Percentiles rank a stretch among this genome's conserved stretches.
Evolutionary conservation across 2,113 vertebrate genomes (phyloP).

Genomic region (Protobothrops flavoviridis): DNA sequence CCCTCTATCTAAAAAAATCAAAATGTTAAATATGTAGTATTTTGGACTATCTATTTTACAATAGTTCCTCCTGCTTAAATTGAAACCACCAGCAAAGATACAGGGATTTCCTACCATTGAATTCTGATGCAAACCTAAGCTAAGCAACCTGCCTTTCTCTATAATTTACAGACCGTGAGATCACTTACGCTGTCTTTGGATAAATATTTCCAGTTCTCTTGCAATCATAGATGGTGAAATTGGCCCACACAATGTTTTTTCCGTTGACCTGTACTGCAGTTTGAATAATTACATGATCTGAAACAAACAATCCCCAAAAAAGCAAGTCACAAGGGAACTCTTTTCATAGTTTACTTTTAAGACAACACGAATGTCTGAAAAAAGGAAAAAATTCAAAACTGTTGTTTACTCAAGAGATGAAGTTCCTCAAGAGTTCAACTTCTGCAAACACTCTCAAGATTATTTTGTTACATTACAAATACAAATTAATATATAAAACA

Average conservation of each 20-base stretch:
- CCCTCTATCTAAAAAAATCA: neutral
- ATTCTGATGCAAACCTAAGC: neutral
- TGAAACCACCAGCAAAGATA: neutral
- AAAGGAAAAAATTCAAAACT: conserved; percentile 47
- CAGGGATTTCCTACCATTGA: neutral
- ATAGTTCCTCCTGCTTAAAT: fast-evolving
- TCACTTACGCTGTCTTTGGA: conserved; percentile 84
- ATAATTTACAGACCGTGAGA: fast-evolving
- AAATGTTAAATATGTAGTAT: neutral
- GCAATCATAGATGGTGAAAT: conserved; percentile 92
- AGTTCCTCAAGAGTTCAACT: neutral
- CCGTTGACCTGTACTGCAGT: conserved; percentile 85
- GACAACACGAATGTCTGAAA: conserved; percentile 39
- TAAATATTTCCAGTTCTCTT: conserved; percentile 82
- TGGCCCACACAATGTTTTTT: conserved; percentile 83
- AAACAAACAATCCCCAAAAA: conserved; percentile 53
- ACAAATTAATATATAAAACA: neutral
- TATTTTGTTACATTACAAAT: conserved; percentile 15
- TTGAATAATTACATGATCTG: conserved; percentile 86
- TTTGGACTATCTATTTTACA: neutral
- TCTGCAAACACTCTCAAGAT: conserved; percentile 42
- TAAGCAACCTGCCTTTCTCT: neutral
- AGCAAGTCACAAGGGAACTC: conserved; percentile 56
- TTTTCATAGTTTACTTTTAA: conserved; percentile 29
- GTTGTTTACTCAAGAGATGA: conserved; percentile 44